Base-by-base conservation (phyloP, 2,888 invertebrate genomes). In the Imbricaverruca yamaguchii region DNA sequence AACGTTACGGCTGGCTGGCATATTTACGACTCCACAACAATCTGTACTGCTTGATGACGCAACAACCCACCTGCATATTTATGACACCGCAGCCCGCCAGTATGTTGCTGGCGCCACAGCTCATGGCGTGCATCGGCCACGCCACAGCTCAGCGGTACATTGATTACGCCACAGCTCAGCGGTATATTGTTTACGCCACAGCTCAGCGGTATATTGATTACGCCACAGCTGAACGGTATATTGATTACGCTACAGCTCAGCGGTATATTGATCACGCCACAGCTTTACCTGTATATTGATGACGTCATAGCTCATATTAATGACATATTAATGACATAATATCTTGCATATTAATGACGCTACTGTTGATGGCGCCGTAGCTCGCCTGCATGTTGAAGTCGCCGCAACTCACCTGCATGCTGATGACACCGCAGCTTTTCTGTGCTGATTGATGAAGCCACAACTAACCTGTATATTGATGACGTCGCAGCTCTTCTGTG, bases 381-480 rank as follows among this genome's bases (percentile, higher is more conserved):
- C 59, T 59, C 11, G 55, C 74, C 74, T 39, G 39, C 39, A 39
- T 39, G 39, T 39, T 39, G n/a, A n/a, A n/a, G n/a, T n/a, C n/a
- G n/a, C n/a, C n/a, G n/a, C n/a, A n/a, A 11, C 57, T 57, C 11
- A 74, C 74, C 74, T 74, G 74, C 85, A 91, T 92, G 87, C 97
- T 97, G 56, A 95, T 91, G 85, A 94, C 94, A 9, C 95, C 96
- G 61, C 94, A 95, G 80, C 93, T 92, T 85, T 93, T 92, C 82
- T n/a, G n/a, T n/a, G n/a, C n/a, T n/a, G n/a, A n/a, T n/a, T n/a
- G 39, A 39, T 4, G 39, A 4, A 39, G 39, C 39, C 39, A 39
- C 39, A 39, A 13, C 59, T 7, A 3, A 74, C 74, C 55, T 55
- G 74, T 85, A 91, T 92, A 86, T 96, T 97, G 56, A 95, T 91